These are phyloP conservation scores for Leptodactylus fallax DNA, from an alignment of 2,797 vertebrate species.

Conservation along the genomic window DNA sequence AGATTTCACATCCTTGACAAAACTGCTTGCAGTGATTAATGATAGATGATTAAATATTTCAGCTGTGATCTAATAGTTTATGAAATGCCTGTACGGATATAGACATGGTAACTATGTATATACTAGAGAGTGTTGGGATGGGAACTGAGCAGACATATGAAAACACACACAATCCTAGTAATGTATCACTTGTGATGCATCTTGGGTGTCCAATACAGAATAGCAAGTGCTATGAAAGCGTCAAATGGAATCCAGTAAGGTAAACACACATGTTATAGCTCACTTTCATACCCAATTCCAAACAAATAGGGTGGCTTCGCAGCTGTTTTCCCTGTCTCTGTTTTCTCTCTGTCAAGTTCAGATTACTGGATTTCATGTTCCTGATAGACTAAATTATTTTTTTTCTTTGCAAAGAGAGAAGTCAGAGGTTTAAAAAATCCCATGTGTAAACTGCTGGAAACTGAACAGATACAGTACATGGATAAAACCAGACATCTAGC, in stretches of 20 bases:
- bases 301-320: constrained; percentile 17
- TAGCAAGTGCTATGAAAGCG: constrained; percentile 15
- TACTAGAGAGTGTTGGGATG: constrained; percentile 21
- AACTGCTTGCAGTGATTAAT: constrained; percentile 29
- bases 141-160: constrained; percentile 9
- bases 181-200: constrained; percentile 22
- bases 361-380: constrained; percentile 53
- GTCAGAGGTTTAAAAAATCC: constrained; percentile 46
- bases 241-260: neutral
- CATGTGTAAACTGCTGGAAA: constrained; percentile 28
- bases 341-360: constrained; percentile 37
- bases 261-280: constrained; percentile 48
- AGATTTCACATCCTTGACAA: constrained; percentile 8
- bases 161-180: constrained; percentile 31
- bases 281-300: constrained; percentile 22
- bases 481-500: constrained; percentile 23
- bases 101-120: constrained; percentile 1
- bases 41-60: constrained; percentile 29
- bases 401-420: constrained; percentile 24
- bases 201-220: constrained; percentile 18
- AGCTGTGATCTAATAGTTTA: constrained; percentile 43
- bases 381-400: constrained; percentile 42
- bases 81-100: constrained; percentile 23
- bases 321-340: constrained; percentile 39
- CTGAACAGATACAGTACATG: constrained; percentile 17